Evolutionary conservation across 1,140 invertebrate species (phyloP).

Genomic region (Trachymyrmex cornetzi): DNA sequence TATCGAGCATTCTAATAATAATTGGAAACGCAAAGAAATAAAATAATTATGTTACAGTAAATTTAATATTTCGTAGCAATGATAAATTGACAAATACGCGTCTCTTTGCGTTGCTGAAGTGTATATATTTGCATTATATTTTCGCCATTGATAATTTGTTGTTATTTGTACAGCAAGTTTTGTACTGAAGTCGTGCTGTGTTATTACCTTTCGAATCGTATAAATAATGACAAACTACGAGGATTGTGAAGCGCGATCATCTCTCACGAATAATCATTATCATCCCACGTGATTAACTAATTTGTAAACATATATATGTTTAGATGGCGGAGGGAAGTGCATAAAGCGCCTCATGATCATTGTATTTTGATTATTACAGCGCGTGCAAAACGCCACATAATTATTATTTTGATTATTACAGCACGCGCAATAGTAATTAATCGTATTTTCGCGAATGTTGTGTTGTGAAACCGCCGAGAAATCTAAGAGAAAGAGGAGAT

Average conservation of each 20-base stretch:
- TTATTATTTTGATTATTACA: constrained; percentile 15
- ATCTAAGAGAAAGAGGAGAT: neutral
- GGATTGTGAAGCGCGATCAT: neutral
- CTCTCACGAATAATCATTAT: neutral
- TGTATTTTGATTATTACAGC: constrained; percentile 14
- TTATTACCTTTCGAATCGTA: neutral
- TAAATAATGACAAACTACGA: neutral
- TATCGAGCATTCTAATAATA: neutral
- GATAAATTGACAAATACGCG: neutral
- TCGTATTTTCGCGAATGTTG: neutral
- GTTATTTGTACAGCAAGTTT: neutral
- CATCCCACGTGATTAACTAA: neutral
- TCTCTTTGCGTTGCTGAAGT: neutral
- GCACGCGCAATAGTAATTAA: neutral
- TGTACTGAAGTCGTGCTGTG: neutral
- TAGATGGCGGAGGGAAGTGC: neutral
- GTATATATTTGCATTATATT: neutral
- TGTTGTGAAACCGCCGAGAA: neutral
- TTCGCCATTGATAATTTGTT: neutral
- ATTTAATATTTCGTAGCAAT: neutral
- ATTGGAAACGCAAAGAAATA: neutral
- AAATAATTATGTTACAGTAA: neutral
- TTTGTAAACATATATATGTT: neutral
- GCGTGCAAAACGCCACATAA: no score
- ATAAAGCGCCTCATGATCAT: neutral